Base-by-base conservation (phyloP, 1,140 invertebrate genomes). In the Alviniconcha marisindica region DNA sequence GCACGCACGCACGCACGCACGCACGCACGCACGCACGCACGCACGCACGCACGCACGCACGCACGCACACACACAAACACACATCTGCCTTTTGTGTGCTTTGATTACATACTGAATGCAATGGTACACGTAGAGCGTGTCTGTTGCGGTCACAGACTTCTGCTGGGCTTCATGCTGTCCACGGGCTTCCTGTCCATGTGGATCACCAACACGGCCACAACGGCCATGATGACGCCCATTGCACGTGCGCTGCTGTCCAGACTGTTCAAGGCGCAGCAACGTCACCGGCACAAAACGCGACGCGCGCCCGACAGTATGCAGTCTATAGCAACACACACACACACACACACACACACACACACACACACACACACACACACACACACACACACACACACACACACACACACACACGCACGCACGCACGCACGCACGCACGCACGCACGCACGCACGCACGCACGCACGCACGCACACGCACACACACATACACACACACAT, bases 171-270 rank as follows among this genome's bases (percentile, higher is more conserved):
- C 56, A 60, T 60, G n/a, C 3, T 60, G 56, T 60, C 56, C 10
- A 60, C 15, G 24, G 24, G 56, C 92, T 3, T 93, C 81, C 87
- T 94, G 24, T 93, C 92, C 3, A 93, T 93, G 92, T 94, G 93
- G 91, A 93, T 94, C 77, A 91, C 86, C 66, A 94, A 94, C 82
- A 90, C 92, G 7, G 93, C 93, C 60, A 90, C 93, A 21, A 91
- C 92, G 21, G 91, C 93, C 42, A 91, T 93, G 88, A 93, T 93
- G 92, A 84, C 93, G 15, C 92, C 93, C 2, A 91, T 93, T 51
- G 90, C 89, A 18, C 81, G 88, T 38, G 92, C 91, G n/a, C 90
- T 93, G 54, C 66, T 83, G n/a, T 38, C 76, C 5, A n/a, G 74
- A 51, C 82, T 83, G 84, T 24, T 83, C 42, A 51, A 82, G 33